Evolutionary conservation across 2,888 invertebrate species (phyloP), one percentile per base, ranked within the genome.

Genomic region (Phragmatobia fuliginosa): DNA sequence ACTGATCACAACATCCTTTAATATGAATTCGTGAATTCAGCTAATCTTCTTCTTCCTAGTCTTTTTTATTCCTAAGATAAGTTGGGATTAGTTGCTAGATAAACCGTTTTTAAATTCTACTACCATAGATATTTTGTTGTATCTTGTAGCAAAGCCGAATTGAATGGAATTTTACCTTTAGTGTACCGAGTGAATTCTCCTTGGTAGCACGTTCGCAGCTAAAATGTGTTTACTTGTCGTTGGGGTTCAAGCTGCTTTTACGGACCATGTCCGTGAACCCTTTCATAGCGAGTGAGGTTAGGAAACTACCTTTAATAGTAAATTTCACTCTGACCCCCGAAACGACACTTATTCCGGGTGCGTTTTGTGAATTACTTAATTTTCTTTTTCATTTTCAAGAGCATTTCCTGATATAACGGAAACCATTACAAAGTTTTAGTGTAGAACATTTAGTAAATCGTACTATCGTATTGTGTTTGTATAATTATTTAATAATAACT

Each of bases 241-340:
- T 68, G 49, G 14, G 74, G 73, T 76, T 74, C 78, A 74, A 75
- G 73, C 78, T 82, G 83, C 75, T 79, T 77, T 68, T 79, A 78
- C 74, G 77, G 75, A 70, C 70, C 78, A 72, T 83, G 81, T 85
- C 79, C 80, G 74, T 77, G 68, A 76, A 82, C 78, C 79, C 79
- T 84, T 84, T 85, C 83, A 77, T 75, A 73, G 70, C 65, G 71
- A 81, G 73, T 75, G 76, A 76, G 76, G 74, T 78, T 78, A 77
- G 76, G 71, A 80, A 78, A 82, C 79, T 80, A 73, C 76, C 74
- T 77, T 70, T 80, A 80, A 80, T 84, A 80, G 73, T 68, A 65
- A 67, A 76, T 80, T 82, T 78, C 80, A 21, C 76, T 75, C 75
- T 74, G 67, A 66, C 64, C 64, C 68, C 67, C 59, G 72, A 66